A percentile compares a stretch with the other conserved stretches of the same genome.
Evolutionary conservation across 2,113 vertebrate species (phyloP).

Genomic region (Actenoides hombroni): DNA sequence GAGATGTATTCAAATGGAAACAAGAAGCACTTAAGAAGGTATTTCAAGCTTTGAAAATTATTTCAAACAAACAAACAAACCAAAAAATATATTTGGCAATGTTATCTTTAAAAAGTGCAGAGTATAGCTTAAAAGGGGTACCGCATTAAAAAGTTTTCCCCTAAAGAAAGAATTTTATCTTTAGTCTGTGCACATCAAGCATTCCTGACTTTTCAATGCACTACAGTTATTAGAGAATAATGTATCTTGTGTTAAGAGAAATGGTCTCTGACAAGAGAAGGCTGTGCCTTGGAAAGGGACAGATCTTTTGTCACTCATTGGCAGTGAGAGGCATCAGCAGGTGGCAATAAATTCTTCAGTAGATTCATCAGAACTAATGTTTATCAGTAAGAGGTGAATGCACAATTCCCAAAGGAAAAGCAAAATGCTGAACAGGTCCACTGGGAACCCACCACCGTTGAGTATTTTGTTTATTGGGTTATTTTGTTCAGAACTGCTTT

Average conservation of each 20-base stretch:
- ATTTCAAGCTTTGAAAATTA: conserved; percentile 8
- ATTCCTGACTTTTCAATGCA: background rate
- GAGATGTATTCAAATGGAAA: background rate
- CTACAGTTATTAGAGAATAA: background rate
- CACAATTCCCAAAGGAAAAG: background rate
- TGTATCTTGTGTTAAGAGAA: background rate
- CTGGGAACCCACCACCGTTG: background rate
- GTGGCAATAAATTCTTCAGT: background rate
- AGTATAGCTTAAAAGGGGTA: background rate
- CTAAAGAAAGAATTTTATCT: background rate
- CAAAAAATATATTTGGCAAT: conserved; percentile 43
- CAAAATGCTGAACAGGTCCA: background rate
- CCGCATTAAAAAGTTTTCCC: background rate
- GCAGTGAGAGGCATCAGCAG: background rate
- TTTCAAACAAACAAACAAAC: background rate
- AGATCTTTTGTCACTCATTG: background rate
- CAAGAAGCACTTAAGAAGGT: conserved; percentile 10
- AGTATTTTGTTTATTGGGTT: background rate
- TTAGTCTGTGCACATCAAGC: background rate
- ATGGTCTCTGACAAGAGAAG: background rate
- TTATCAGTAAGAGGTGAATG: background rate
- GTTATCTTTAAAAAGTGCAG: conserved; percentile 28
- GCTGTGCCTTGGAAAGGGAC: background rate
- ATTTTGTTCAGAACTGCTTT: background rate
- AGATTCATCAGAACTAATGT: background rate